Base-by-base conservation (phyloP, 1,140 invertebrate species). In the Helicorthomorpha holstii region DNA sequence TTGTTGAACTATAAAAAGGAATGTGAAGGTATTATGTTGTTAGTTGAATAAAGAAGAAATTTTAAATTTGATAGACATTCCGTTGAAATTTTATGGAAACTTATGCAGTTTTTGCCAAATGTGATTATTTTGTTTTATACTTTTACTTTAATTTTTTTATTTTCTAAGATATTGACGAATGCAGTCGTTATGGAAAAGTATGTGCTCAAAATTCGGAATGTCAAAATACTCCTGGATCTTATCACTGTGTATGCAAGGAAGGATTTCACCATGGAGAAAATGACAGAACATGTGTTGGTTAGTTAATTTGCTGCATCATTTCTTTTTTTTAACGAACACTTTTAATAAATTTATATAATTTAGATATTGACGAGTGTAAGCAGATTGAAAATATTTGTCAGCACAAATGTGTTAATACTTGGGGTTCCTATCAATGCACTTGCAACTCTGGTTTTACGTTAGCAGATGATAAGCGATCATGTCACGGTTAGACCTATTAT, bases 381-480 rank as follows among this genome's bases (percentile, higher is more conserved):
- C 63, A 69, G 50, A 71, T 68, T 1, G 68, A 73, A 0, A 75
- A 75, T 1, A 61, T 83, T 0, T 95, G 90, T 60, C 77, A 89
- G 56, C 87, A 93, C 43, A 75, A 71, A n/a, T 92, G 87, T 57
- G 70, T 82, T 27, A 91, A 92, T 61, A 74, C 78, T 0, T 87
- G 82, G 82, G 87, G 88, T 0, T 74, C 79, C 1, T 87, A 83
- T 66, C 69, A 78, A 48, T 92, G 88, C 61, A 69, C 75, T 1
- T 92, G 87, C 59, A 71, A 80, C 7, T 61, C 69, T 1, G 88
- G 88, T 0, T 90, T 78, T 62, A 72, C 73, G 2, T 63, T 91
- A 0, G 76, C 75, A 47, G 1, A 62, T 0, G 85, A 91, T 58
- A 85, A 85, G 60, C 75, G 77, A 69, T 53, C 54, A 21, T 65